Percentiles rank a stretch among this genome's conserved stretches.
These are phyloP conservation scores for Syndactyla subalaris DNA, from an alignment of 2,797 vertebrate genomes.

Conservation along the genomic window DNA sequence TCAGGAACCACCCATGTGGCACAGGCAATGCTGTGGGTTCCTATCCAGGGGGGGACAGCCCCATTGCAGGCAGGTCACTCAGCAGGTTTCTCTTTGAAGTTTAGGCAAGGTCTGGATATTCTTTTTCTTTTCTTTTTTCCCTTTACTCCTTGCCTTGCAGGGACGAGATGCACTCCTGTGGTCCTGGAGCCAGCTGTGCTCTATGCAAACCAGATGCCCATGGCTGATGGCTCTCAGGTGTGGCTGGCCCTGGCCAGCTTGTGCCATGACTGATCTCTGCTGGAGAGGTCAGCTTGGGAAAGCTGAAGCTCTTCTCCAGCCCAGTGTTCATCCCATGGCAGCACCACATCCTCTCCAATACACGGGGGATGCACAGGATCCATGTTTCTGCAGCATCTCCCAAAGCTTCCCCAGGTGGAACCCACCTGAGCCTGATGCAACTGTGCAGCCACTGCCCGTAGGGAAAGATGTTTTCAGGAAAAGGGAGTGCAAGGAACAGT, in stretches of 20 bases:
- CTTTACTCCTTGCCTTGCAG: neutral
- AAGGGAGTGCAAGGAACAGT: neutral
- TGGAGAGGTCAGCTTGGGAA: neutral
- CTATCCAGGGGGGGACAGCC: fast-evolving
- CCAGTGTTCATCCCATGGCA: neutral
- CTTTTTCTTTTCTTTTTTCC: neutral
- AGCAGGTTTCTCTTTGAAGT: constrained; percentile 1
- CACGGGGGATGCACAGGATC: neutral
- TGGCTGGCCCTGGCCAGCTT: neutral
- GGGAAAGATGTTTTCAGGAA: neutral
- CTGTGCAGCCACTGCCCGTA: neutral
- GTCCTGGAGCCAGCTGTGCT: neutral
- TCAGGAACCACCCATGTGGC: neutral
- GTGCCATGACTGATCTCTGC: neutral
- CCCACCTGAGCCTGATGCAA: neutral
- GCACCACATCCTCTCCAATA: fast-evolving
- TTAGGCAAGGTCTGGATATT: neutral
- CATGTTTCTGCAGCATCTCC: neutral
- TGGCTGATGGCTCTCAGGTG: neutral
- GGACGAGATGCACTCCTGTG: neutral
- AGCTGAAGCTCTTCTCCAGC: neutral
- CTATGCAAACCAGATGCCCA: constrained; percentile 4
- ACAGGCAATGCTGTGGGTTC: fast-evolving
- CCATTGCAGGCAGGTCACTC: neutral
- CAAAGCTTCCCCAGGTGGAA: neutral